Percentiles rank a stretch among this genome's conserved stretches.
Evolutionary conservation across 2,797 vertebrate genomes (phyloP).

Genomic region (Sphenopsis melanotis): DNA sequence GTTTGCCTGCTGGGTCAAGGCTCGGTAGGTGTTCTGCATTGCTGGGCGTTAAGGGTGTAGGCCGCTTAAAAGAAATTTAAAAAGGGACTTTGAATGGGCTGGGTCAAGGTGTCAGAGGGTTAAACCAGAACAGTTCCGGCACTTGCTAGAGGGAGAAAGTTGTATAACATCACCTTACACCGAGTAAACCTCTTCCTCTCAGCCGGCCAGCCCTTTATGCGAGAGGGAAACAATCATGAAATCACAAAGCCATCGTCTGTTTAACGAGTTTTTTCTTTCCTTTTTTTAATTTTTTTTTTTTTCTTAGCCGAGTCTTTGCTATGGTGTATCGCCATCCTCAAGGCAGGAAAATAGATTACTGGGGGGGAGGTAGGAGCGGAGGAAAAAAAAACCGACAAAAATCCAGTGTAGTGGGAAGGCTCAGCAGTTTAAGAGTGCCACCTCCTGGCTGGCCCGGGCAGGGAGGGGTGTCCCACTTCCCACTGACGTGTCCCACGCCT

Average conservation of each 20-base stretch:
- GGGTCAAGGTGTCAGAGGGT: conserved; percentile 11
- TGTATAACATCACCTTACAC: not conserved
- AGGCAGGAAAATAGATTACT: conserved; percentile 31
- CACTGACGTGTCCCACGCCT: not conserved
- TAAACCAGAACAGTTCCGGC: conserved; percentile 18
- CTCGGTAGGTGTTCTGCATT: not conserved
- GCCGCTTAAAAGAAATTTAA: not conserved
- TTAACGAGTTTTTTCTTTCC: not conserved
- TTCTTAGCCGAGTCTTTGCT: not conserved
- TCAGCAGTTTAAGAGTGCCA: conserved; percentile 61
- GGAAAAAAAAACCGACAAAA: fast-evolving
- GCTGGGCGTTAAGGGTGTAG: conserved; percentile 8
- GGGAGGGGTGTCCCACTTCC: not conserved
- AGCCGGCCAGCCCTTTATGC: not conserved
- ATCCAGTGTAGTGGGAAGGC: not conserved
- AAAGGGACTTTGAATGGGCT: conserved; percentile 39
- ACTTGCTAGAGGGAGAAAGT: not conserved
- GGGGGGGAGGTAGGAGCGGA: too few relatives aligned
- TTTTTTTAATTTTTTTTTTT: not conserved
- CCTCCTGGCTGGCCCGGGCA: conserved; percentile 33
- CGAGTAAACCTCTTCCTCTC: not conserved
- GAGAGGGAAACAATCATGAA: not conserved
- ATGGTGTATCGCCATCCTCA: not conserved
- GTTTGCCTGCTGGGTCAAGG: conserved; percentile 11
- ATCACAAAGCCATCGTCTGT: not conserved